Conservation (phyloP, 2,888 invertebrate genomes). For the Aporophyla nigra region DNA sequence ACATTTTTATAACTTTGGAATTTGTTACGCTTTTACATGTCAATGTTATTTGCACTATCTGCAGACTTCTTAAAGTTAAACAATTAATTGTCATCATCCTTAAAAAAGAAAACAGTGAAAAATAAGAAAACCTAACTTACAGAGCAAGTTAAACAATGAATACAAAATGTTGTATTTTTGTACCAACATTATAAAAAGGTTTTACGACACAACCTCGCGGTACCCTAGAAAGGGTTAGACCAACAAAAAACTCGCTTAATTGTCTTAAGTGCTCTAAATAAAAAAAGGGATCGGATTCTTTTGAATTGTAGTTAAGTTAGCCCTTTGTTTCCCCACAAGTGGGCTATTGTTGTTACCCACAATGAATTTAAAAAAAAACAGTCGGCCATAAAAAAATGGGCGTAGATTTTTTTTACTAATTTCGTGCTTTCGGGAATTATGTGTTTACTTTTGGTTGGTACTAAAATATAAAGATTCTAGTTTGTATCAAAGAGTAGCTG, state of each 20-base stretch:
- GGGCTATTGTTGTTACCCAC: slow-evolving; percentile 70
- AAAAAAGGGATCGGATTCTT: slow-evolving; percentile 75
- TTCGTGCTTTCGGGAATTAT: slow-evolving; percentile 6
- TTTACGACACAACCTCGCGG: slow-evolving; percentile 45
- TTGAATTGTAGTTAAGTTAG: slow-evolving; percentile 71
- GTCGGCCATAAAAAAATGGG: slow-evolving; percentile 31
- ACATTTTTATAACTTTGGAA: too few species aligned
- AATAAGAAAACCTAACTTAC: not conserved
- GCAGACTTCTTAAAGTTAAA: too few species aligned
- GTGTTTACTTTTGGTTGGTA: slow-evolving; percentile 5
- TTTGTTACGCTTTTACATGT: too few species aligned
- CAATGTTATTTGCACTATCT: too few species aligned
- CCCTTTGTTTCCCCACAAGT: slow-evolving; percentile 76
- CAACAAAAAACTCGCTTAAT: slow-evolving; percentile 79
- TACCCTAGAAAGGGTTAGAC: slow-evolving; percentile 71
- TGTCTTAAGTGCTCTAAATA: slow-evolving; percentile 82
- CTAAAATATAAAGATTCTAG: not conserved
- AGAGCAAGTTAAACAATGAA: not conserved
- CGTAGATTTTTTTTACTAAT: slow-evolving; percentile 40
- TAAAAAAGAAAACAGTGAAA: not conserved
- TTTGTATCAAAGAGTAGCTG: not conserved
- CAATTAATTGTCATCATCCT: too few species aligned
- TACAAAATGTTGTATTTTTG: not conserved
- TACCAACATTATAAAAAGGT: slow-evolving; percentile 18
- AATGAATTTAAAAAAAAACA: slow-evolving; percentile 68